Conservation (phyloP, 2,888 invertebrate species). For the Trypoxylon attenuatum region DNA sequence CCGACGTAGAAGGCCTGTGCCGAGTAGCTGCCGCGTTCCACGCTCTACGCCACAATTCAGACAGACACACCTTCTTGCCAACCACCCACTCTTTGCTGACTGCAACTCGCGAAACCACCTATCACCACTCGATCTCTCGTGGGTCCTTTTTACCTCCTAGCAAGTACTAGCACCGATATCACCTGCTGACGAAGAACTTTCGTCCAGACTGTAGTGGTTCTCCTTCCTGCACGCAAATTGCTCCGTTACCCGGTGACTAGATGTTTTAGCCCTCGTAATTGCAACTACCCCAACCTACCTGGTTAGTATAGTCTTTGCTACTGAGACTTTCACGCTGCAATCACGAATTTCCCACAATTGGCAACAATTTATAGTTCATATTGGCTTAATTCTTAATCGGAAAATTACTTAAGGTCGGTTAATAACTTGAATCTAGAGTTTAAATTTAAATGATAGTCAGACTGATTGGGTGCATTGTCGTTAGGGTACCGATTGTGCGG, state of each 20-base stretch:
- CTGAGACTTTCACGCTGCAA: too few species aligned
- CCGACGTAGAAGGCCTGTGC: conserved; percentile 21
- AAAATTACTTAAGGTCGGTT: too few species aligned
- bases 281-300: neutral
- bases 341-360: too few species aligned
- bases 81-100: conserved; percentile 14
- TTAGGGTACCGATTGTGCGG: too few species aligned
- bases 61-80: conserved; percentile 24
- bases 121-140: conserved; percentile 27
- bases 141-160: neutral
- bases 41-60: conserved; percentile 16
- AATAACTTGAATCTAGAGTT: too few species aligned
- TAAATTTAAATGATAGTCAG: too few species aligned
- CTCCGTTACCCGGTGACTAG: conserved; percentile 7
- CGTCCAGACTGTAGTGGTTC: neutral
- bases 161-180: conserved; percentile 12
- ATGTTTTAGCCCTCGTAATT: conserved; percentile 4
- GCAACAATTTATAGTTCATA: too few species aligned
- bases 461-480: too few species aligned
- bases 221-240: conserved; percentile 10
- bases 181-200: conserved; percentile 28
- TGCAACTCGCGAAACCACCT: conserved; percentile 16
- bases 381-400: too few species aligned
- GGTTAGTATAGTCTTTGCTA: too few species aligned
- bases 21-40: conserved; percentile 14